Evolutionary conservation across 1,140 invertebrate species (phyloP).

Genomic region (Drosophila setifemur): DNA sequence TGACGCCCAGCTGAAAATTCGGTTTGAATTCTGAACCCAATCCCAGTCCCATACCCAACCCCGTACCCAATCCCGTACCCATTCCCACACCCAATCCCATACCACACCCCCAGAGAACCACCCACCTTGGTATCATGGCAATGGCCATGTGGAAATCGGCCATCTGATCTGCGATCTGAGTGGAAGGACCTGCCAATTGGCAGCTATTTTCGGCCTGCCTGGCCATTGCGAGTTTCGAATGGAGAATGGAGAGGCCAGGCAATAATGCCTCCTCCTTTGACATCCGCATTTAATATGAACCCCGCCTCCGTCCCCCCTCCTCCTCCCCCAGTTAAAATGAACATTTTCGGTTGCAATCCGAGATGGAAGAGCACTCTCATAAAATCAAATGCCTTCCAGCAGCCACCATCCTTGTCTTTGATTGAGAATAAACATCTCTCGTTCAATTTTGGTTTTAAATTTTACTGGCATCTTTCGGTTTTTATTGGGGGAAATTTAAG

Average conservation of each 20-base stretch:
- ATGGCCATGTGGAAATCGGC: constrained; percentile 16
- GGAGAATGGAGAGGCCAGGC: constrained; percentile 57
- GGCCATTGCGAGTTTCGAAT: constrained; percentile 67
- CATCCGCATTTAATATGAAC: constrained; percentile 68
- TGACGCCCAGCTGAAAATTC: constrained; percentile 35
- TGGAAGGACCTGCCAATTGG: constrained; percentile 21
- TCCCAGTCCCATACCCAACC: background rate
- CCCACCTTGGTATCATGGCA: constrained; percentile 6
- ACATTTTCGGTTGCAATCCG: constrained; percentile 36
- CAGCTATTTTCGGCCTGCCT: constrained; percentile 31
- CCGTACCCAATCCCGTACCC: too few relatives aligned
- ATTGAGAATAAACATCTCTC: constrained; percentile 19
- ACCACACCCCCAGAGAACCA: background rate
- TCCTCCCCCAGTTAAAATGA: constrained; percentile 5
- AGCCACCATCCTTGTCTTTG: constrained; percentile 4
- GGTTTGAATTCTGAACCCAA: too few relatives aligned
- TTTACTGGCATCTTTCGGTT: constrained; percentile 23
- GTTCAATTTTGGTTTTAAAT: constrained; percentile 27
- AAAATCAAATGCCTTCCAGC: constrained; percentile 12
- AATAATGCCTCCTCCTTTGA: constrained; percentile 66
- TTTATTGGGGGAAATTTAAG: constrained; percentile 22
- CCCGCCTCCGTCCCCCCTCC: background rate
- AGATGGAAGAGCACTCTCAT: background rate
- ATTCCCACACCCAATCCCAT: too few relatives aligned
- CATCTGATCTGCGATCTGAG: constrained; percentile 21